These are phyloP conservation scores for Xanthorhoe designata DNA, from an alignment of 2,888 invertebrate species.

Conservation along the genomic window DNA sequence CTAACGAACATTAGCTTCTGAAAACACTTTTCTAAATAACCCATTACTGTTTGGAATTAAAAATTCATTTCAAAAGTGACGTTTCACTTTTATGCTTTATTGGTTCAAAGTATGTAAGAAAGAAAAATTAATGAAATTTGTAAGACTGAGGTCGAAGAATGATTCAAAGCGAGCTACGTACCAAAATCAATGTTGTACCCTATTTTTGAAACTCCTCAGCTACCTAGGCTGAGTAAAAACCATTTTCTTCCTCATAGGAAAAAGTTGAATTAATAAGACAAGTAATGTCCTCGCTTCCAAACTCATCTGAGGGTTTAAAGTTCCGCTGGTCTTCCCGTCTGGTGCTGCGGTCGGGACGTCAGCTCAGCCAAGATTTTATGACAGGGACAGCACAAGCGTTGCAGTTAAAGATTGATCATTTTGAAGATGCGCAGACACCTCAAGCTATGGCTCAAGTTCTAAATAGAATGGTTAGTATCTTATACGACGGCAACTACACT, in stretches of 20 bases:
- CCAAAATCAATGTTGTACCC: too few species aligned
- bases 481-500: background rate
- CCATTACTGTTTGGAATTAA: too few species aligned
- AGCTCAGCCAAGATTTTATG: slow-evolving; percentile 50
- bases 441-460: slow-evolving; percentile 56
- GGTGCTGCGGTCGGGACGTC: slow-evolving; percentile 53
- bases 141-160: too few species aligned
- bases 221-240: background rate
- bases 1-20: too few species aligned
- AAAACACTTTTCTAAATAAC: too few species aligned
- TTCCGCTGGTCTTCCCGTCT: slow-evolving; percentile 68
- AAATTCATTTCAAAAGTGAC: too few species aligned
- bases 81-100: too few species aligned
- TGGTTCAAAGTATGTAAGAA: too few species aligned
- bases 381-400: slow-evolving; percentile 52
- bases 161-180: too few species aligned
- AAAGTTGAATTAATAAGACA: slow-evolving; percentile 59
- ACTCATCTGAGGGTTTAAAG: slow-evolving; percentile 57
- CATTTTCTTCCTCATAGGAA: slow-evolving; percentile 52
- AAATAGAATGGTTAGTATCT: slow-evolving; percentile 65
- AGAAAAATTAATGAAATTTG: too few species aligned
- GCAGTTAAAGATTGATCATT: slow-evolving; percentile 53
- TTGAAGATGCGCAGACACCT: slow-evolving; percentile 60
- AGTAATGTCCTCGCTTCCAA: slow-evolving; percentile 61
- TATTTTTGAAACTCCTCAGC: too few species aligned